Evolutionary conservation across 2,797 vertebrate genomes (phyloP), one percentile per base, ranked within the genome.

Genomic region (Threskiornis aethiopicus): DNA sequence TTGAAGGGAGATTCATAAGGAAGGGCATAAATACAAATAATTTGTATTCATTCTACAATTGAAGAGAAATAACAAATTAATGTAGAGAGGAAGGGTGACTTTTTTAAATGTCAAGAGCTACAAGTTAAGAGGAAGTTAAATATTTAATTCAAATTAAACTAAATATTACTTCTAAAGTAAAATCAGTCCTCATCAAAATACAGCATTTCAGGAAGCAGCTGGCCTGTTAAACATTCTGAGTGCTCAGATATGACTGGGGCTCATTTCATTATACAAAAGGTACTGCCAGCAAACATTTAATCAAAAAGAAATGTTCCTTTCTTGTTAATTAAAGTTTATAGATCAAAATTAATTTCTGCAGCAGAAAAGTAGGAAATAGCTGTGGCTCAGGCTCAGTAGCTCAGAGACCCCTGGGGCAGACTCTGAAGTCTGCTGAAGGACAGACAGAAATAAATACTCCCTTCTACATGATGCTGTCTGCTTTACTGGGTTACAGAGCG

Each of bases 241-340:
- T 70, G 77, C 87, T 92, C 14, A 1, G 79, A 55, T 65, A 73
- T 52, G 82, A 76, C 91, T 73, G n/a, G 62, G 70, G 87, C 44
- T 90, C 52, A 71, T 94, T 82, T 90, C 91, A 96, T 95, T 96
- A 90, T 46, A 93, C 73, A 85, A 96, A 95, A 95, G 87, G 94
- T 73, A 94, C 66, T 90, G 90, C 90, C 94, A 94, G 85, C 96
- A 95, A 97, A 95, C 90, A 93, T 97, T 95, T 90, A 88, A 96
- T 96, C 93, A 95, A 59, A 95, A 87, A 95, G 69, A 96, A 93
- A 90, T 21, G 73, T 64, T 82, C 93, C 64, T 51, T 93, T 93
- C 91, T 93, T 71, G 55, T 77, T 97, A 95, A 97, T 97, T 95
- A 90, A 96, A 91, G 72, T 79, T 88, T 81, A 91, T n/a, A 88